Conservation (phyloP, 2,797 vertebrate species). For the Micrastur ruficollis region DNA sequence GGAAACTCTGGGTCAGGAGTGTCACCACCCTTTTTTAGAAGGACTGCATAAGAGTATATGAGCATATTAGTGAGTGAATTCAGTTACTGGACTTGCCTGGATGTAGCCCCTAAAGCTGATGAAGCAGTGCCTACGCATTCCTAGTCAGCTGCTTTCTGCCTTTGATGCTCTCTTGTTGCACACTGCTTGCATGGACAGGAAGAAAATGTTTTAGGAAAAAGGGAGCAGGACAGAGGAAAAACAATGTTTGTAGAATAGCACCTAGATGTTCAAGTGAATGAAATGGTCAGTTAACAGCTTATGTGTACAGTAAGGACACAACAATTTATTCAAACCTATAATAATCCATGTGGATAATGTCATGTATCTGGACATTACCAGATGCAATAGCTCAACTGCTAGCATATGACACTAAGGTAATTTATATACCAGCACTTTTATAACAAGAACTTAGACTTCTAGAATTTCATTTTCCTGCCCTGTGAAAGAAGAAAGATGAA, state of each 20-base stretch:
- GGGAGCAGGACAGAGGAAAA: background rate
- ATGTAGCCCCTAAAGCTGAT: background rate
- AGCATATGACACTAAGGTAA: background rate
- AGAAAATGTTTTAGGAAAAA: background rate
- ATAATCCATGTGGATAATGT: background rate
- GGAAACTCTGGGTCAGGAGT: background rate
- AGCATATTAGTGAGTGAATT: background rate
- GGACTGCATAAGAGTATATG: background rate
- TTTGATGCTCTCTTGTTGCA: background rate
- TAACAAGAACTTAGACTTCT: background rate
- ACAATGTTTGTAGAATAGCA: background rate
- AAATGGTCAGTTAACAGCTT: background rate
- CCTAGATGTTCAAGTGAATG: background rate
- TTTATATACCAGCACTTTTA: background rate
- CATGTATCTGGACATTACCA: background rate
- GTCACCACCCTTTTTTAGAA: background rate
- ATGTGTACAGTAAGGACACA: background rate
- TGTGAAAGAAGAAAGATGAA: background rate
- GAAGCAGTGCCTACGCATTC: background rate
- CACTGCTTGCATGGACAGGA: background rate
- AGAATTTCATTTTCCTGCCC: slow-evolving; percentile 6
- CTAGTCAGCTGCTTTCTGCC: background rate
- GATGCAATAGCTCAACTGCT: background rate
- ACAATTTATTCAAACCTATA: background rate
- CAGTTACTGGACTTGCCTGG: background rate